A percentile compares a stretch with the other conserved stretches of the same genome.
Conservation (phyloP, 2,113 vertebrate species). For the Sebastes schlegelii region DNA sequence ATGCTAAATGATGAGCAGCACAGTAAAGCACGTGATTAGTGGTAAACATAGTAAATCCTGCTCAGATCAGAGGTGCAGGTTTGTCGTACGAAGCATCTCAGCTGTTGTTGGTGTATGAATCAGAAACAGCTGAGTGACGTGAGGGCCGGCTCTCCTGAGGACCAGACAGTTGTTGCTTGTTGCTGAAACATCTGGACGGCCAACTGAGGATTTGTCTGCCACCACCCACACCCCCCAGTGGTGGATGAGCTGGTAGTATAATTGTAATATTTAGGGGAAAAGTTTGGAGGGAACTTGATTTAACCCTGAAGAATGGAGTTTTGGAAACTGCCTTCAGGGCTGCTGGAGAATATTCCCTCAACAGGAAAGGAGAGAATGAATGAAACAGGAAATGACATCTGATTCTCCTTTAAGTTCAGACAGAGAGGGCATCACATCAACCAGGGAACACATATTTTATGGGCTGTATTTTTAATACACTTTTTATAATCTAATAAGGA, state of each 20-base stretch:
- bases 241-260: conserved; percentile 23
- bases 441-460: conserved; percentile 3
- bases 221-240: conserved; percentile 34
- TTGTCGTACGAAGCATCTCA: background rate
- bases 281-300: conserved; percentile 75
- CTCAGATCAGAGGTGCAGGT: conserved; percentile 5
- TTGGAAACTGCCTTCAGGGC: conserved; percentile 70
- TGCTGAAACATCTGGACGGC: conserved; percentile 78
- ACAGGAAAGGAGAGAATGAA: conserved; percentile 1
- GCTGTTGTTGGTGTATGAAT: conserved; percentile 29
- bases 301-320: conserved; percentile 69
- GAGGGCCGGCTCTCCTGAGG: conserved; percentile 47
- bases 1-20: too few relatives aligned
- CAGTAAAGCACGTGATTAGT: background rate
- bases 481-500: background rate
- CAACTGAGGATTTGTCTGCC: conserved; percentile 65
- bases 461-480: background rate
- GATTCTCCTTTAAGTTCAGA: conserved; percentile 51
- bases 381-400: conserved; percentile 64
- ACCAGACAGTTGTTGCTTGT: conserved; percentile 78
- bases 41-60: background rate
- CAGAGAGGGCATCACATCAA: background rate
- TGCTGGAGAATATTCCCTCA: conserved; percentile 37
- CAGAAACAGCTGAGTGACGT: conserved; percentile 50
- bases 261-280: conserved; percentile 74